Evolutionary conservation across 2,113 vertebrate genomes (phyloP).

Genomic region (Bettongia penicillata): DNA sequence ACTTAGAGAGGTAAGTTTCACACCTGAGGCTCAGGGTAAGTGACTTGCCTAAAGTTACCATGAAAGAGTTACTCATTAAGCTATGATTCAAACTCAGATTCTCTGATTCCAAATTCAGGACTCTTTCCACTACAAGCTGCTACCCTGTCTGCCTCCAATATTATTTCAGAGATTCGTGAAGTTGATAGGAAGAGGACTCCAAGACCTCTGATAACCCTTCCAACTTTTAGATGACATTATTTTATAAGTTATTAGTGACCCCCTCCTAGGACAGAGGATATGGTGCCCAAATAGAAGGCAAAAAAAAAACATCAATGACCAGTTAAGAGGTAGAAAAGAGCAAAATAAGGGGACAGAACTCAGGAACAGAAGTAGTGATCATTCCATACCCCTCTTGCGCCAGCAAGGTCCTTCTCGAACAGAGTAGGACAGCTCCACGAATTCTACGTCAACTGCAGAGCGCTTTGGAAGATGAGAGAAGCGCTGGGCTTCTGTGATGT

Average conservation of each 20-base stretch:
- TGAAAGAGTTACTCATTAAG: not conserved
- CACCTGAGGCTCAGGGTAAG: not conserved
- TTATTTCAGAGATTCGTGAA: not conserved
- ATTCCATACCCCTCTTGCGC: slow-evolving; percentile 92
- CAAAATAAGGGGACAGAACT: not conserved
- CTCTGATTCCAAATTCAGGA: not conserved
- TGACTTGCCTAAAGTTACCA: not conserved
- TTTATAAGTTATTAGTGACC: not conserved
- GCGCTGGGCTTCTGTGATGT: slow-evolving; percentile 97
- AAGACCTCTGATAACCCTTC: not conserved
- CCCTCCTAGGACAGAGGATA: not conserved
- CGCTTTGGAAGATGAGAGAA: slow-evolving; percentile 97
- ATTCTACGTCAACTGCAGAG: slow-evolving; percentile 95
- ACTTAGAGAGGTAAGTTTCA: not conserved
- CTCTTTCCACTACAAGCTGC: not conserved
- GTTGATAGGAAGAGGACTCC: not conserved
- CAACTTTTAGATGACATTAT: not conserved
- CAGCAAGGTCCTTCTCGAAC: slow-evolving; percentile 97
- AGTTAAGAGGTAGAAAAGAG: not conserved
- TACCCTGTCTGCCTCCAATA: not conserved
- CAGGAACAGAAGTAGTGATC: not conserved
- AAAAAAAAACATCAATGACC: not conserved
- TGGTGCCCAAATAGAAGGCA: not conserved
- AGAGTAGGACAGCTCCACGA: slow-evolving; percentile 95
- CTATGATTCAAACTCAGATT: not conserved